Percentiles rank a stretch among this genome's conserved stretches.
These are phyloP conservation scores for Melieria crassipennis DNA, from an alignment of 2,888 invertebrate species.

Conservation along the genomic window DNA sequence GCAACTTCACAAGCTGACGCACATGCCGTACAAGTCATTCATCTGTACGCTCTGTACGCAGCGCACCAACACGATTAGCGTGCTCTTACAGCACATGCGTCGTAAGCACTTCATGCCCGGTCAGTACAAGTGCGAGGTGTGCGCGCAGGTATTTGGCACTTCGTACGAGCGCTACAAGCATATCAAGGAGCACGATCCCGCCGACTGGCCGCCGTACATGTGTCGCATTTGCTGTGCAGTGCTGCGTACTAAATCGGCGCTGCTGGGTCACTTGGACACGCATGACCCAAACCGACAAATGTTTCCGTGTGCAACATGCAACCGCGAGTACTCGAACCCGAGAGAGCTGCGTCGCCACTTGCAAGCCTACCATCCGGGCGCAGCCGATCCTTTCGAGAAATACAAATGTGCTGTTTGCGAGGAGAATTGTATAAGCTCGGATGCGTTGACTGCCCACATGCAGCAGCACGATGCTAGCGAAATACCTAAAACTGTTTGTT, in stretches of 20 bases:
- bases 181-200: constrained; percentile 34
- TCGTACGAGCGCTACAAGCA: constrained; percentile 34
- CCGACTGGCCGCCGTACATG: constrained; percentile 36
- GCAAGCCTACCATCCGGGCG: constrained; percentile 3
- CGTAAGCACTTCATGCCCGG: constrained; percentile 36
- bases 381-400: too few relatives aligned
- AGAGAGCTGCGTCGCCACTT: constrained; percentile 13
- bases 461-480: too few relatives aligned
- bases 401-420: too few relatives aligned
- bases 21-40: constrained; percentile 39
- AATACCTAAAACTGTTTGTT: too few relatives aligned
- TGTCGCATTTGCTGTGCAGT: constrained; percentile 37
- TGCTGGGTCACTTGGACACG: constrained; percentile 26
- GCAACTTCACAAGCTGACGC: constrained; percentile 40
- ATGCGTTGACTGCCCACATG: too few relatives aligned
- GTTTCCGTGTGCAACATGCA: constrained; percentile 22
- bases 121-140: constrained; percentile 34
- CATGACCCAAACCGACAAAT: constrained; percentile 32
- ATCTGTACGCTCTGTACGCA: constrained; percentile 38
- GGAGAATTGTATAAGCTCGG: too few relatives aligned
- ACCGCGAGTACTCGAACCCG: constrained; percentile 10
- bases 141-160: constrained; percentile 23
- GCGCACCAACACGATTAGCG: constrained; percentile 30
- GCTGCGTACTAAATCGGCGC: not conserved
- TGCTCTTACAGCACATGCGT: constrained; percentile 38